Evolutionary conservation across 1,140 invertebrate genomes (phyloP), one percentile per base, ranked within the genome.

Genomic region (Helicoverpa armigera): DNA sequence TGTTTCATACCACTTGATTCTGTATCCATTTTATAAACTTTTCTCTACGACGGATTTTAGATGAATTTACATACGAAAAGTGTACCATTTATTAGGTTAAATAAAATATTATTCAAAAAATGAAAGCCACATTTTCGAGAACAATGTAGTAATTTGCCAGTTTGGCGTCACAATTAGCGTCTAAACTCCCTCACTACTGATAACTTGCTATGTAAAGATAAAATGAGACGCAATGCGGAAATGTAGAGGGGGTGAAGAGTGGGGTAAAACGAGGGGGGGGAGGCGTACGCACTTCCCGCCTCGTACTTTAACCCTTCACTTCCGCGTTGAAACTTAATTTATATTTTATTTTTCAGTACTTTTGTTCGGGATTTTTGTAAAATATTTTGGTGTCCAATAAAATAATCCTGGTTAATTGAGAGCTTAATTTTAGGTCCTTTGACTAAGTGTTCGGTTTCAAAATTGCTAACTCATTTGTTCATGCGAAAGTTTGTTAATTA

Each of bases 161-260:
- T 7, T 1, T 35, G 1, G 35, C 35, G 35, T 61, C n/a, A 61
- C 13, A 60, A 60, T 31, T 61, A 61, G 35, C 31, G 10, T 2
- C 29, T 35, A 65, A 43, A n/a, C 18, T 10, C 58, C 12, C 9
- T 31, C 4, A 14, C 10, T 3, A 35, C 4, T 9, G 18, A 61
- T 61, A 61, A 61, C 60, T 70, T 7, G 29, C 50, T 54, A 23
- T 48, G 56, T 29, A 43, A 43, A 43, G 35, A 43, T 63, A 31
- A 75, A 31, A 51, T 14, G 73, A 61, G 56, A 75, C 73, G 73
- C 73, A 75, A 63, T 75, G 73, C 73, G 73, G 73, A 75, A 75
- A 60, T 18, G 56, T 58, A n/a, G 56, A 58, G 16, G 56, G 56
- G 56, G 56, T 2, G 16, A 16, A 23, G n/a, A n/a, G 23, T 23